Conservation (phyloP, 2,888 invertebrate species). For the Thera obeliscata region DNA sequence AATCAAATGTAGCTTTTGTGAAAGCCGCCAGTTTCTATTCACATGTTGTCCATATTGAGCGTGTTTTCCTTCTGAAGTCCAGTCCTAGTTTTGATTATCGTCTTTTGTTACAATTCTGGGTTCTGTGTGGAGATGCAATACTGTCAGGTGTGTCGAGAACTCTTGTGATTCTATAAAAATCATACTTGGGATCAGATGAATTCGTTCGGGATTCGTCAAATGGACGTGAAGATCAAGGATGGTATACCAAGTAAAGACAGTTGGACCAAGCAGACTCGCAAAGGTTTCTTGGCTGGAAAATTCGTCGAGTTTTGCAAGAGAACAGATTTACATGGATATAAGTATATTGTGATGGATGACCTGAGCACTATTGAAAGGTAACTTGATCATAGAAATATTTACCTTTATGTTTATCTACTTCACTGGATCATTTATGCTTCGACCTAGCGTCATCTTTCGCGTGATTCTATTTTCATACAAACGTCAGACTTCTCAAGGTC, state of each 20-base stretch:
- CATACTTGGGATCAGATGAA: slow-evolving; percentile 16
- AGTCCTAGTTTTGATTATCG: too few relatives aligned
- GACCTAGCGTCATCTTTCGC: too few relatives aligned
- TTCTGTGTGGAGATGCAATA: too few relatives aligned
- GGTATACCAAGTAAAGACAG: slow-evolving; percentile 15
- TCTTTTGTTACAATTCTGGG: too few relatives aligned
- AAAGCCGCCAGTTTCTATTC: slow-evolving; percentile 46
- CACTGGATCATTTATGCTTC: too few relatives aligned
- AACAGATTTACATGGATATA: slow-evolving; percentile 89
- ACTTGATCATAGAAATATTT: not conserved
- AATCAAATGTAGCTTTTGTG: slow-evolving; percentile 31
- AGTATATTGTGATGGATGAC: slow-evolving; percentile 86
- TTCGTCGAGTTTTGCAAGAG: slow-evolving; percentile 86
- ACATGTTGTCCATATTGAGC: slow-evolving; percentile 9
- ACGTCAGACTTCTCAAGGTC: too few relatives aligned
- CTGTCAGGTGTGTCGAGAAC: too few relatives aligned
- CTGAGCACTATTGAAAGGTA: slow-evolving; percentile 85
- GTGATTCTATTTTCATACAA: too few relatives aligned
- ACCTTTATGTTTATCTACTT: not conserved
- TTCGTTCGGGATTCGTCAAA: slow-evolving; percentile 11
- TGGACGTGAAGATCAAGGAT: slow-evolving; percentile 24
- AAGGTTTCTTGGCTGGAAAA: slow-evolving; percentile 51
- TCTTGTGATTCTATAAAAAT: too few relatives aligned
- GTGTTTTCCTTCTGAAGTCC: not conserved
- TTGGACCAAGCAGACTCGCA: slow-evolving; percentile 42